phyloP scores from a whole-genome alignment of 1,140 invertebrate genomes.

The Pentalonia nigronervosa region DNA sequence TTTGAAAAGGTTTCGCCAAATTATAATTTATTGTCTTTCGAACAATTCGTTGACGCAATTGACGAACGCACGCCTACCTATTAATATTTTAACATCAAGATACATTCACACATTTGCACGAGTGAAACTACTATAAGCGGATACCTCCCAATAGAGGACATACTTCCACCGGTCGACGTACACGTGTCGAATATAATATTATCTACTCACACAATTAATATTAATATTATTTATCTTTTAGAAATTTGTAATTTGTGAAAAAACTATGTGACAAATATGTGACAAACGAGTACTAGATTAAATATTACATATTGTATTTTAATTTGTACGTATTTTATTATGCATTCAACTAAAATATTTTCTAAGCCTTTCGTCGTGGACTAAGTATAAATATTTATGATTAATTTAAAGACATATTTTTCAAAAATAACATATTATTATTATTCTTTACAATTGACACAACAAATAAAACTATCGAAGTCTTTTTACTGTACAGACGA shows the following conservation, averaged over 20 bases:
- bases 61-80: not conserved
- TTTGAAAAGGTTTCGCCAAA: not conserved
- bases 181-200: not conserved
- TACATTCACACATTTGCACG: not conserved
- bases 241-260: too few relatives aligned
- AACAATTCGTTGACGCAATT: not conserved
- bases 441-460: too few relatives aligned
- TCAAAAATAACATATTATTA: too few relatives aligned
- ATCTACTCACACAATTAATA: not conserved
- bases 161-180: not conserved
- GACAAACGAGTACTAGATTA: too few relatives aligned
- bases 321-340: too few relatives aligned
- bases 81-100: too few relatives aligned
- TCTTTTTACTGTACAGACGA: too few relatives aligned
- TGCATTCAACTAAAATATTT: not conserved
- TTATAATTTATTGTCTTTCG: not conserved
- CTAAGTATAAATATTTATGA: too few relatives aligned
- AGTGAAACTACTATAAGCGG: not conserved
- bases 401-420: not conserved
- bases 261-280: too few relatives aligned
- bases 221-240: too few relatives aligned
- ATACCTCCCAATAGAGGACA: not conserved
- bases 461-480: too few relatives aligned
- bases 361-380: not conserved
- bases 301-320: too few relatives aligned